Base-by-base conservation (phyloP, 2,797 vertebrate genomes). In the Arremon brunneinucha region DNA sequence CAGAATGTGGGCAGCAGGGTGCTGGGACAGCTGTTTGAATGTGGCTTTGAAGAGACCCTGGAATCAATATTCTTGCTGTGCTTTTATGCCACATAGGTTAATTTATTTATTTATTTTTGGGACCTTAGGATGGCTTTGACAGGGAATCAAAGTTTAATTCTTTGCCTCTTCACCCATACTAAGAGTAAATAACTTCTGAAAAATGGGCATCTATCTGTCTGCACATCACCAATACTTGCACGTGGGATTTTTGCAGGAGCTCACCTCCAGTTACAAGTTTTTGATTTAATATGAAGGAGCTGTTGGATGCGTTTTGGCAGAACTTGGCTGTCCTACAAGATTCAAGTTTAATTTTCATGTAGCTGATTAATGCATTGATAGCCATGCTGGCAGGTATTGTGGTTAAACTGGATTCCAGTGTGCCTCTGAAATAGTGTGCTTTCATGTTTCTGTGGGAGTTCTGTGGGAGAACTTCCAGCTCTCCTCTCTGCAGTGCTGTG, bases 351-450 rank as follows among this genome's bases (percentile, higher is more conserved):
- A 69, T 90, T 96, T 96, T 91, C 90, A 11, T 20, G 49, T 79
- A 63, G 56, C 59, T 94, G 89, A 96, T 92, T 30, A 91, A 93
- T 53, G 59, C 56, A 52, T 81, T 32, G 93, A 91, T 93, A 92
- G 50, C 74, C 1, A 1, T 67, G 52, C 77, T 96, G 90, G 79
- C 94, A 95, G 74, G 20, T 72, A 49, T 20, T 82, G 80, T 74
- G 35, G 82, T 86, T 86, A 39, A 88, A 87, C 91, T 81, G 84
- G 79, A 88, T 94, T 90, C 79, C 57, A 72, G 63, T 32, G 5
- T 89, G 67, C 22, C n/a, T 84, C 69, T 69, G 59, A 46, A 82
- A 83, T 55, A 52, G 62, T 83, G 77, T 57, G 26, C 15, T 43
- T 23, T n/a, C 30, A 67, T 79, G 19, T 81, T 89, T 71, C 60